Percentiles rank a stretch among this genome's conserved stretches.
Conservation (phyloP, 2,797 vertebrate species). For the Chromobotia macracanthus region DNA sequence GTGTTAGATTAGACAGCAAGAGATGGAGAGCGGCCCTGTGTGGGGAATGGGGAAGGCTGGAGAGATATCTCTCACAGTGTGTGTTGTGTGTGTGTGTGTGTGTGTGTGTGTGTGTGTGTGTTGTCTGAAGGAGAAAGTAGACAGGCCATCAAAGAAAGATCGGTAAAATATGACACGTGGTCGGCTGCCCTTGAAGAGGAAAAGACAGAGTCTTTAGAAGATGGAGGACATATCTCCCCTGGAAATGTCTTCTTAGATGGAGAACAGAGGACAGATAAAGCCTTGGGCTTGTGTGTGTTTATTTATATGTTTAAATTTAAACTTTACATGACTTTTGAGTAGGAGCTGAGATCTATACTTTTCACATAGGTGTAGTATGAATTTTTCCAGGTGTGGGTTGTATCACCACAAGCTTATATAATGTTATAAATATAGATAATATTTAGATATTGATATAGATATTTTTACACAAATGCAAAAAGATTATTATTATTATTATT, state of each 20-base stretch:
- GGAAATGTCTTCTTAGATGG: slow-evolving; percentile 17
- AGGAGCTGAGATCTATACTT: background rate
- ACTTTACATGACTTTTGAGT: slow-evolving; percentile 38
- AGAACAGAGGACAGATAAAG: slow-evolving; percentile 50
- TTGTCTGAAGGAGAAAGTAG: slow-evolving; percentile 45
- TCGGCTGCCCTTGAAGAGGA: slow-evolving; percentile 54
- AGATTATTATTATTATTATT: no score
- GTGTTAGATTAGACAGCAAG: slow-evolving; percentile 42
- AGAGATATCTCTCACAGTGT: slow-evolving; percentile 29
- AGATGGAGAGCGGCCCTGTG: slow-evolving; percentile 37
- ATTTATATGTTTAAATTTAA: slow-evolving; percentile 14
- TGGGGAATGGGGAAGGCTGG: slow-evolving; percentile 7
- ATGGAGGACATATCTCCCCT: slow-evolving; percentile 53
- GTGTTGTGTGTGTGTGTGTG: slow-evolving; percentile 33
- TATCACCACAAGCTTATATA: no score
- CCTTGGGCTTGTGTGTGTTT: slow-evolving; percentile 42
- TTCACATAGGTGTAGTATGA: no score
- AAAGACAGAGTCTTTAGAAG: slow-evolving; percentile 48
- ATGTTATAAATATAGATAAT: no score
- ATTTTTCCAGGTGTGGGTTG: no score
- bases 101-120: slow-evolving; percentile 27
- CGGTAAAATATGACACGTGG: slow-evolving; percentile 57
- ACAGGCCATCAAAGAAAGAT: slow-evolving; percentile 51
- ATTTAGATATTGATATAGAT: background rate
- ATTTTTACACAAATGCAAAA: no score